Evolutionary conservation across 30 jellyfish, hydroid and myxozoan genomes (phyloP), one percentile per base, ranked within the genome.

Genomic region (Cassiopea andromeda): DNA sequence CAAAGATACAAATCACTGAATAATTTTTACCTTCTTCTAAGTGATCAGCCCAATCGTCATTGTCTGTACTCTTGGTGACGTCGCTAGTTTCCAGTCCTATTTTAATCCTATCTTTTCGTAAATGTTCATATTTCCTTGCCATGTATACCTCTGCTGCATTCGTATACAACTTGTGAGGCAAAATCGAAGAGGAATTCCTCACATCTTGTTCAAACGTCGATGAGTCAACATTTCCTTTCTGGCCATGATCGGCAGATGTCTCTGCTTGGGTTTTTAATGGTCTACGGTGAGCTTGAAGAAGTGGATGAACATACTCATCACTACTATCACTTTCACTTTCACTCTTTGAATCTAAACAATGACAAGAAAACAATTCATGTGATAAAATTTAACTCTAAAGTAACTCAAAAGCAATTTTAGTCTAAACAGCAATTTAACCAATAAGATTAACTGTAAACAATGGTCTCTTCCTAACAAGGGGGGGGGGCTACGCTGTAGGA

Each of bases 271-370:
- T 90, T 50, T 91, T 84, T 47, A 82, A 72, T 1, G 98, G 99
- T 74, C 98, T 78, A 4, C 93, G 94, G 78, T 88, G 97, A n/a
- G 98, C 97, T 83, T 95, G 99, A 46, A 91, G 94, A 57, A 90
- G 87, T 1, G 99, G 99, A 81, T 91, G 96, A 46, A 89, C 76
- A 46, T 93, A 94, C 67, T 83, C 95, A 58, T 85, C 96, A 46
- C 71, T 93, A 60, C 88, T 95, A 66, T 58, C 85, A 46, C 88
- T 86, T 7, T 77, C 97, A 90, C 85, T 95, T 14, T 44, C 45
- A 66, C 60, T 48, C 76, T 48, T 73, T 19, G 79, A 17, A 43
- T 19, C 79, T 70, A 70, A 2, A 70, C 38, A 4, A 50, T 2
- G 64, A 50, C 64, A 50, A 50, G 9, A 50, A n/a, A n/a, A n/a